A percentile compares a stretch with the other conserved stretches of the same genome.
Evolutionary conservation across 2,113 vertebrate species (phyloP).

Genomic region (Cottus gobio): DNA sequence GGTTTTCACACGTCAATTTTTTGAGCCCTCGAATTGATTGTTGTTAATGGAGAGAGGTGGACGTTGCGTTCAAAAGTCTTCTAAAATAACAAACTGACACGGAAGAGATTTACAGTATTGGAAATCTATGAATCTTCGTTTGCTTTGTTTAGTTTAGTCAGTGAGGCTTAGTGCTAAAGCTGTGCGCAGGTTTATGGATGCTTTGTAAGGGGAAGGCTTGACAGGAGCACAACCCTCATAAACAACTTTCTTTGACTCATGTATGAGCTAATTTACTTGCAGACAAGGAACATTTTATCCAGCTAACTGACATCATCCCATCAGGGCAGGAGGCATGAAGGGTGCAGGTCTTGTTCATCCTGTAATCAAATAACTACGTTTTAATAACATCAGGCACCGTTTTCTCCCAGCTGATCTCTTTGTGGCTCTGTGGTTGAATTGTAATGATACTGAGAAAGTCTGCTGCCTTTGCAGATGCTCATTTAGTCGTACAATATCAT

Average conservation of each 20-base stretch:
- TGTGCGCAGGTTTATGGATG: no score
- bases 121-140: background rate
- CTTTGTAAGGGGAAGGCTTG: no score
- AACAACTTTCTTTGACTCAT: background rate
- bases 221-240: no score
- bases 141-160: background rate
- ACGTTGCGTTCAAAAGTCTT: no score
- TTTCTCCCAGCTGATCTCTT: slow-evolving; percentile 9
- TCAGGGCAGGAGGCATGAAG: slow-evolving; percentile 15
- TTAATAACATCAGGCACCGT: slow-evolving; percentile 36
- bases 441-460: background rate
- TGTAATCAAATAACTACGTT: slow-evolving; percentile 51
- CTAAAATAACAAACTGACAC: no score
- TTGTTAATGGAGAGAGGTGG: no score
- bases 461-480: background rate
- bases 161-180: no score
- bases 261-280: slow-evolving; percentile 30
- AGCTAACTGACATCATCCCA: slow-evolving; percentile 30
- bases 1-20: no score
- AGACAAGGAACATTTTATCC: slow-evolving; percentile 17
- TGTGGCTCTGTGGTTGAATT: slow-evolving; percentile 2
- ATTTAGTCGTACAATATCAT: background rate
- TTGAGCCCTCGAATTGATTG: no score
- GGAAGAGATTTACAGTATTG: no score
- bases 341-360: slow-evolving; percentile 9